These are phyloP conservation scores for Antrozous pallidus DNA, from an alignment of 2,797 vertebrate species.

Conservation along the genomic window DNA sequence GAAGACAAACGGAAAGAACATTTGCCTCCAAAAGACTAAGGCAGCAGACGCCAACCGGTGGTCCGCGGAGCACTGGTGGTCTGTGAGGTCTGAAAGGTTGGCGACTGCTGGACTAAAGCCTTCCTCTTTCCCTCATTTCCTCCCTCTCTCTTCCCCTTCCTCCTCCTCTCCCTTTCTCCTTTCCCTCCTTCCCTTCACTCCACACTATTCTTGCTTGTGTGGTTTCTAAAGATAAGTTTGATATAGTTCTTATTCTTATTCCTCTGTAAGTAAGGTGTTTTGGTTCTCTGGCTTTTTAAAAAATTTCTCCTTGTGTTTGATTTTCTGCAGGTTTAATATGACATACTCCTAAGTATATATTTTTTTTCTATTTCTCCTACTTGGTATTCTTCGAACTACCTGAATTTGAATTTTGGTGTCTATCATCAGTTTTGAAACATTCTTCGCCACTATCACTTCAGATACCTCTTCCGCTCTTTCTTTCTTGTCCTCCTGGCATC, in stretches of 20 bases:
- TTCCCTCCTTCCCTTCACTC: background rate
- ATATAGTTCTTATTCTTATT: background rate
- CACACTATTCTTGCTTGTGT: background rate
- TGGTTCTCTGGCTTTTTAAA: background rate
- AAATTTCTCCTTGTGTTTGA: background rate
- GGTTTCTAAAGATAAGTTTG: background rate
- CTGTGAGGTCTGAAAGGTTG: too few species aligned
- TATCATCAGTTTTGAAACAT: background rate
- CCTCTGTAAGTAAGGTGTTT: background rate
- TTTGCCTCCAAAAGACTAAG: background rate
- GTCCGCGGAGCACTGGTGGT: too few species aligned
- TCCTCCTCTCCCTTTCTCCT: accelerated
- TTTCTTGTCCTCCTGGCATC: background rate
- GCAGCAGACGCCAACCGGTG: too few species aligned
- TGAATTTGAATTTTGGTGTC: background rate
- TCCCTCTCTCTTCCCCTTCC: accelerated
- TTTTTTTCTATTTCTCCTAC: background rate
- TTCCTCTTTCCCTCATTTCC: background rate
- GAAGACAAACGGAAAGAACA: background rate
- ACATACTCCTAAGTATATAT: background rate
- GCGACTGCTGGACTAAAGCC: too few species aligned
- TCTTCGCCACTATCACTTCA: background rate
- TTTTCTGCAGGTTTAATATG: background rate
- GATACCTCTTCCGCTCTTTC: background rate
- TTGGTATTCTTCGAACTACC: background rate